A percentile compares a stretch with the other conserved stretches of the same genome.
phyloP scores from a whole-genome alignment of 2,797 vertebrate genomes.

The Falco concolor region DNA sequence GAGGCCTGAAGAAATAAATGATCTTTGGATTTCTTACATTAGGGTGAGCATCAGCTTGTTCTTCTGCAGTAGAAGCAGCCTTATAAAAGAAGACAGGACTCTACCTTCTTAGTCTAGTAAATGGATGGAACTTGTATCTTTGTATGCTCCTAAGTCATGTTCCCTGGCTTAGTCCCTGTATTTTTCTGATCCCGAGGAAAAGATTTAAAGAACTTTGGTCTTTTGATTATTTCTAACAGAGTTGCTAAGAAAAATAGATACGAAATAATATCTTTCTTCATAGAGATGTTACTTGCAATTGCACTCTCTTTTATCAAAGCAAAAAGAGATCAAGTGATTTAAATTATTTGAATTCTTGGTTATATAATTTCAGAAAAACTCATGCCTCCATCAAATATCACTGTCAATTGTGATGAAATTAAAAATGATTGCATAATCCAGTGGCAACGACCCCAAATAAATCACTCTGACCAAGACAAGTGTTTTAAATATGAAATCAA shows the following conservation, averaged over 20 bases:
- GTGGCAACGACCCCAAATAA: constrained; percentile 34
- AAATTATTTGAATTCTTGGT: background rate
- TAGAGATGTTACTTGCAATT: background rate
- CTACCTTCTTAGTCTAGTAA: background rate
- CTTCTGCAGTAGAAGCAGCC: background rate
- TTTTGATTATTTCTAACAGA: background rate
- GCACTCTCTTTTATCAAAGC: background rate
- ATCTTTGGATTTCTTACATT: background rate
- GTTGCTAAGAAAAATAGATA: background rate
- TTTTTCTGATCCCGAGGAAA: background rate
- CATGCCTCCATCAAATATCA: constrained; percentile 38
- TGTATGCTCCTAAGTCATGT: background rate
- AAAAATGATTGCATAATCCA: constrained; percentile 1
- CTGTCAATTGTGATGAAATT: constrained; percentile 2
- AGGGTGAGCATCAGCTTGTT: background rate
- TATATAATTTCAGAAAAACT: constrained; percentile 51
- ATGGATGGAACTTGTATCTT: background rate
- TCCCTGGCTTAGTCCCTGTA: background rate
- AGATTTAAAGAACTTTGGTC: background rate
- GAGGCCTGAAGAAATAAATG: background rate
- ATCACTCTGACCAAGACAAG: background rate
- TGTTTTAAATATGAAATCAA: constrained; percentile 46
- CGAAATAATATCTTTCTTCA: background rate
- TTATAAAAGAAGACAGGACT: background rate
- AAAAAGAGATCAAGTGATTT: background rate